phyloP scores from a whole-genome alignment of 2,797 vertebrate genomes.

The Smutsia temminckii region DNA sequence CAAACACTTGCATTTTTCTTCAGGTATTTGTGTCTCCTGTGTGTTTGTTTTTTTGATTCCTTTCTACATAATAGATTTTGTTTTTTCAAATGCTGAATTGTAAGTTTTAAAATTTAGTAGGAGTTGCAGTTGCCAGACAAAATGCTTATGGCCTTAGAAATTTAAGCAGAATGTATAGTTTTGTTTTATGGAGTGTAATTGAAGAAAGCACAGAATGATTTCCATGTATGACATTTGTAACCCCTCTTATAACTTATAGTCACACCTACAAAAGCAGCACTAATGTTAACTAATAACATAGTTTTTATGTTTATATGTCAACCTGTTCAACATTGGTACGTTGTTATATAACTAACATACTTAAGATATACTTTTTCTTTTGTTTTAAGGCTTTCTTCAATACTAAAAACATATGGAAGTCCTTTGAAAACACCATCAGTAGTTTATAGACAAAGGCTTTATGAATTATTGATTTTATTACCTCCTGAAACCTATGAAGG shows the following conservation, averaged over 20 bases:
- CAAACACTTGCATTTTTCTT: slow-evolving; percentile 19
- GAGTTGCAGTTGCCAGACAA: background rate
- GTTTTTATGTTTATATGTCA: slow-evolving; percentile 28
- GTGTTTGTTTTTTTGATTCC: background rate
- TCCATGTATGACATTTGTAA: background rate
- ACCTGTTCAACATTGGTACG: background rate
- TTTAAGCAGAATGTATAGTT: background rate
- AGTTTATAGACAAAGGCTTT: slow-evolving; percentile 92
- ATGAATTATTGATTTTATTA: slow-evolving; percentile 91
- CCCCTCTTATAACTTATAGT: background rate
- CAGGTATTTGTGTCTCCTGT: background rate
- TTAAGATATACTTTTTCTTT: slow-evolving; percentile 65
- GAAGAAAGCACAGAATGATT: slow-evolving; percentile 15
- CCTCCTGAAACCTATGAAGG: slow-evolving; percentile 92
- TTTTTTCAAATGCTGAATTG: background rate
- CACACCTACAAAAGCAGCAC: background rate
- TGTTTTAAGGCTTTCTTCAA: slow-evolving; percentile 88
- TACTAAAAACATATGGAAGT: slow-evolving; percentile 88
- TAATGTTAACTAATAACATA: slow-evolving; percentile 32
- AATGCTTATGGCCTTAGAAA: background rate
- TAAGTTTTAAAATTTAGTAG: slow-evolving; percentile 29
- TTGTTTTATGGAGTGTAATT: background rate
- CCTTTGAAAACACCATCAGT: slow-evolving; percentile 87
- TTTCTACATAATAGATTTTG: background rate
- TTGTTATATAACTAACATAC: slow-evolving; percentile 27